These are phyloP conservation scores for Hydrophis major DNA, from an alignment of 2,797 vertebrate species.

Conservation along the genomic window DNA sequence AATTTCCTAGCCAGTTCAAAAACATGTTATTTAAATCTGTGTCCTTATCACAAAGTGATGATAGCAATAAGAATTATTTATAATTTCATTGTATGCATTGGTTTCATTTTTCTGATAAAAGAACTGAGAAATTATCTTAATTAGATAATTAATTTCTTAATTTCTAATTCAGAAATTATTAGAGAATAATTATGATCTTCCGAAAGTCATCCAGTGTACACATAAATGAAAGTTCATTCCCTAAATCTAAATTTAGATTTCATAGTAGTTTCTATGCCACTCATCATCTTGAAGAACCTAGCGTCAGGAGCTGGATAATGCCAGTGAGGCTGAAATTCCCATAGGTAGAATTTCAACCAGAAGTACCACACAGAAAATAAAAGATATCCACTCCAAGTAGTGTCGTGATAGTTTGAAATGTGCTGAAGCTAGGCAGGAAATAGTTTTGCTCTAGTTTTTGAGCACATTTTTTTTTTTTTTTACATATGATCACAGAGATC, in stretches of 20 bases:
- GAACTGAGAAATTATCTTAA: neutral
- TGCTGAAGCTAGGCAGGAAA: neutral
- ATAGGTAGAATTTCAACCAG: neutral
- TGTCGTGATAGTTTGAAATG: neutral
- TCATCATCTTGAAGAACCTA: neutral
- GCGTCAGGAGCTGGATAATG: neutral
- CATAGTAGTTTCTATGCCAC: neutral
- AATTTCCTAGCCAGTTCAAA: conserved; percentile 3
- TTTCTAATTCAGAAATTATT: too few relatives aligned
- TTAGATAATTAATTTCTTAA: too few relatives aligned
- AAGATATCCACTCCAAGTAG: neutral
- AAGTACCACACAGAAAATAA: neutral
- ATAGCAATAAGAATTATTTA: neutral
- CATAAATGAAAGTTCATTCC: neutral
- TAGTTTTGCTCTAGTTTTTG: neutral
- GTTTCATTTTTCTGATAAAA: neutral
- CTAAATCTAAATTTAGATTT: neutral
- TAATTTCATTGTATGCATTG: neutral
- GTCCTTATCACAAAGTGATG: neutral
- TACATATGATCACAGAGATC: neutral
- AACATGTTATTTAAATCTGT: conserved; percentile 13
- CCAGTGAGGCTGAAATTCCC: neutral
- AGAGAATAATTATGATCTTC: neutral
- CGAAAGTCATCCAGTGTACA: neutral
- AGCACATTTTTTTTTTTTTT: neutral